Conservation (phyloP, 2,113 vertebrate genomes). For the Crotalus viridis region DNA sequence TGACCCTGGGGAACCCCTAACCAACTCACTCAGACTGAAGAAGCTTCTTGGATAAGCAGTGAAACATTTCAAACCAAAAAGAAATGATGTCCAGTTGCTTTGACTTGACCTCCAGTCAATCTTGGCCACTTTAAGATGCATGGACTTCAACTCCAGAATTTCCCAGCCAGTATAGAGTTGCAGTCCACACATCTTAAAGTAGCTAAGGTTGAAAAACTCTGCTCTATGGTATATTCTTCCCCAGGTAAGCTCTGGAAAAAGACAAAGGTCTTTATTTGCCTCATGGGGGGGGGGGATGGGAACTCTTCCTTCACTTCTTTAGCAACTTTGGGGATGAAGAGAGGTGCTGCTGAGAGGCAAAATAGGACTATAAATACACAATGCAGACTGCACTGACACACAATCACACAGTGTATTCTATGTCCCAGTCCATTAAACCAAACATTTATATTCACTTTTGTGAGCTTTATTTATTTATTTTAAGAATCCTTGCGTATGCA, state of each 20-base stretch:
- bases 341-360: background rate
- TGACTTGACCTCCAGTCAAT: too few relatives aligned
- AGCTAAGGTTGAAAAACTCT: background rate
- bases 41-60: too few relatives aligned
- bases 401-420: background rate
- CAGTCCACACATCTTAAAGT: background rate
- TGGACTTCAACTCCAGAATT: background rate
- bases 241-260: background rate
- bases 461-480: background rate
- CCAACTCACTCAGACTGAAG: too few relatives aligned
- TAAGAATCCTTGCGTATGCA: background rate
- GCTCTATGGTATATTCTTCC: background rate
- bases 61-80: too few relatives aligned
- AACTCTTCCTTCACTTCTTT: background rate
- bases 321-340: background rate
- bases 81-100: too few relatives aligned
- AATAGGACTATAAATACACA: background rate
- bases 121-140: background rate
- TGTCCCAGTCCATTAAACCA: background rate
- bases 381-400: background rate
- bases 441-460: background rate
- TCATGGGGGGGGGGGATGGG: background rate
- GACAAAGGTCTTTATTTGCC: background rate
- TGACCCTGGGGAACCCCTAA: too few relatives aligned
- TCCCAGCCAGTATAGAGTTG: background rate